Base-by-base conservation (phyloP, 2,888 invertebrate genomes). In the Frankliniella intonsa region DNA sequence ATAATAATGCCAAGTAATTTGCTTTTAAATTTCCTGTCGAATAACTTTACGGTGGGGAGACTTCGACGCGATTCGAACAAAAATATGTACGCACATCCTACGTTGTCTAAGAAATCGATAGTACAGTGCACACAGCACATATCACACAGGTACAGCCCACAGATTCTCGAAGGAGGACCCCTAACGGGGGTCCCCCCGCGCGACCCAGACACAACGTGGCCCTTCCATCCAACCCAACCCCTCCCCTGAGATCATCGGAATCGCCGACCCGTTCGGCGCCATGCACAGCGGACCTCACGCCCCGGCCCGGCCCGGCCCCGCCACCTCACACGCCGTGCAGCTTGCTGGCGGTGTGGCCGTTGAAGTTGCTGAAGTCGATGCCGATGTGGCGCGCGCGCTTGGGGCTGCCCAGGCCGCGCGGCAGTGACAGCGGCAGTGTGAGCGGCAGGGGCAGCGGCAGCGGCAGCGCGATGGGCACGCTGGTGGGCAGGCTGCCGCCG, bases 321-420 rank as follows among this genome's bases (percentile, higher is more conserved):
- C 12, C 55, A 8, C n/a, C n/a, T 69, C 25, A 76, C 22, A 76
- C 69, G 25, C 69, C 69, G 69, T 76, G 69, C 25, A 76, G 22
- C 69, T 76, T 76, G 69, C 69, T 76, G 62, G 62, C 62, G 12
- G 62, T n/a, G 69, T 76, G 69, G 10, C 69, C 69, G 69, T 76
- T 76, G 69, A 76, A 76, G 69, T 76, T 76, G 69, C 69, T 76
- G 69, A 76, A 76, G 69, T 76, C 69, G 25, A 76, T 9, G 22
- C 69, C 69, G 22, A 76, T 22, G 69, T 25, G 69, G 69, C 69
- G 69, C 25, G 69, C 69, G 22, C 69, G 69, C 69, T 76, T 76
- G 25, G 69, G 69, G 69, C 69, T 76, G 69, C 12, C 25, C 69
- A 76, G 22, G 69, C 69, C 69, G 9, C 69, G 69, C 11, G 69